Percentiles rank a stretch among this genome's conserved stretches.
These are phyloP conservation scores for Caranx melampygus DNA, from an alignment of 2,113 vertebrate genomes.

Conservation along the genomic window DNA sequence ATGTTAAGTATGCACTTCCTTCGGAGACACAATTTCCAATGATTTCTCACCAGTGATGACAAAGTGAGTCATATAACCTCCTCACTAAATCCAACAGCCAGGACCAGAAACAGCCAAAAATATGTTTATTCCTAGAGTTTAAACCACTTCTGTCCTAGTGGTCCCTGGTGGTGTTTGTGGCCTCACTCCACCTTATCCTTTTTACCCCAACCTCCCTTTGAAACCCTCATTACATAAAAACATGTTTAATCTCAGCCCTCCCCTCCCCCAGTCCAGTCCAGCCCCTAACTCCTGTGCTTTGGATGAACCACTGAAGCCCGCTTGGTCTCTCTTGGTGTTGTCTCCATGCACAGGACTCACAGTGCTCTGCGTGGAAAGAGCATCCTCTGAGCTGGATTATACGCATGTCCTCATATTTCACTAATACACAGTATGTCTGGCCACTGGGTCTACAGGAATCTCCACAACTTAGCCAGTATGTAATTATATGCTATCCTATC, in stretches of 20 bases:
- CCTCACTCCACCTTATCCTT: slow-evolving; percentile 48
- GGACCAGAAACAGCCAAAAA: background rate
- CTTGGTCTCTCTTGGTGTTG: slow-evolving; percentile 33
- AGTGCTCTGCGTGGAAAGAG: slow-evolving; percentile 58
- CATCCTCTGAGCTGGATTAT: slow-evolving; percentile 77
- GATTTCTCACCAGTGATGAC: slow-evolving; percentile 3
- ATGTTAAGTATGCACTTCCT: background rate
- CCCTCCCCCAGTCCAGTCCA: slow-evolving; percentile 59
- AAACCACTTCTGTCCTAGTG: slow-evolving; percentile 14
- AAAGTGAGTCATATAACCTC: background rate
- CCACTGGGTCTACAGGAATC: slow-evolving; percentile 57
- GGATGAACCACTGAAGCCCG: slow-evolving; percentile 54
- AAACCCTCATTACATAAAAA: slow-evolving; percentile 80
- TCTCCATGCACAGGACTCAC: slow-evolving; percentile 49
- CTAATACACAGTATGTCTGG: slow-evolving; percentile 67
- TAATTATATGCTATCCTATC: slow-evolving; percentile 75
- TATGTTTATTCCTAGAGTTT: slow-evolving; percentile 4
- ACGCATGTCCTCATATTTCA: slow-evolving; percentile 58
- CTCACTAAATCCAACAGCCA: background rate
- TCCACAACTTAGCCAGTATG: slow-evolving; percentile 70
- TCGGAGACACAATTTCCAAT: slow-evolving; percentile 1
- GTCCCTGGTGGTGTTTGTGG: slow-evolving; percentile 11
- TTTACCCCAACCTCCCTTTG: slow-evolving; percentile 49
- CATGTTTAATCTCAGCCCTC: slow-evolving; percentile 72
- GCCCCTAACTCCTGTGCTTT: slow-evolving; percentile 57